These are phyloP conservation scores for Coelinius sp. DNA, from an alignment of 2,888 invertebrate genomes.

Conservation along the genomic window DNA sequence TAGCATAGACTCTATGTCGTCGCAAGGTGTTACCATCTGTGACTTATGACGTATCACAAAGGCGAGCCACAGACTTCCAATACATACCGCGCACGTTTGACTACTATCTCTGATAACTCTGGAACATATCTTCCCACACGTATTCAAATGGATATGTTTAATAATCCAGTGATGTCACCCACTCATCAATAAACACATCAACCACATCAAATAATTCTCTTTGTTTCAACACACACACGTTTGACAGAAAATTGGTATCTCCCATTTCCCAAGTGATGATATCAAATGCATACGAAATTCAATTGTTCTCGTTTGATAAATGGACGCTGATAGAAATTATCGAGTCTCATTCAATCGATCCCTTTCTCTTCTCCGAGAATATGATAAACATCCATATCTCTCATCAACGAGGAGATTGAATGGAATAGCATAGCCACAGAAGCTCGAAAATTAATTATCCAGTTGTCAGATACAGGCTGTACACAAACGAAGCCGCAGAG, in stretches of 20 bases:
- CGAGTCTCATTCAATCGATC: constrained; percentile 32
- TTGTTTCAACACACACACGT: background rate
- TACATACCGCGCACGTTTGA: constrained; percentile 26
- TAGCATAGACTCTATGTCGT: constrained; percentile 58
- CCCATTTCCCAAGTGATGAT: background rate
- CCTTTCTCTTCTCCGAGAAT: constrained; percentile 34
- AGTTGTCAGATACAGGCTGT: constrained; percentile 64
- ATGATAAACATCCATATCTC: constrained; percentile 27
- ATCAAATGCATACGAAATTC: constrained; percentile 32
- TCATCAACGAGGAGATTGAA: constrained; percentile 49
- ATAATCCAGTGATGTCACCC: background rate
- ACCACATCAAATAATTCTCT: no score
- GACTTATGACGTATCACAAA: constrained; percentile 67
- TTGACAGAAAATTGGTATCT: background rate
- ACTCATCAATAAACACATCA: background rate
- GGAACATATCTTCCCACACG: background rate
- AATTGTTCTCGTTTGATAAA: no score
- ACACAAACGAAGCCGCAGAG: constrained; percentile 33
- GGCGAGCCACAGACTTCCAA: constrained; percentile 48
- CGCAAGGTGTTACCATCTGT: constrained; percentile 67
- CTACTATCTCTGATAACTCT: background rate
- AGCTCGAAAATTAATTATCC: constrained; percentile 67
- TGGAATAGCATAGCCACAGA: constrained; percentile 48
- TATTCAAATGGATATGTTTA: background rate
- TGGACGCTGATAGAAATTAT: constrained; percentile 25